Base-by-base conservation (phyloP, 2,797 vertebrate species). In the Hirundo rustica region DNA sequence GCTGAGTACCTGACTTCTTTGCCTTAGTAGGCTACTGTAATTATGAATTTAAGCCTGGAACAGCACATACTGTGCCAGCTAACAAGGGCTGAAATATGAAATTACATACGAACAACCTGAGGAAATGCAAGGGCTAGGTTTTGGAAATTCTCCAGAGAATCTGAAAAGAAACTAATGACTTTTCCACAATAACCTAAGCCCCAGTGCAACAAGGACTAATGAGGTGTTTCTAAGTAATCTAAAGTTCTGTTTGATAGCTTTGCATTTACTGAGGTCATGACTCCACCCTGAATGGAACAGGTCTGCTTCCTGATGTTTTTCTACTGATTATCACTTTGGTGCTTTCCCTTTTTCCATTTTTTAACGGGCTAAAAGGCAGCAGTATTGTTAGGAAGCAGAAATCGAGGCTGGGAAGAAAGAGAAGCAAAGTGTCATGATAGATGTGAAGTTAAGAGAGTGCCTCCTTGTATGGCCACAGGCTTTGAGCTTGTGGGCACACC, bases 151-250 rank as follows among this genome's bases (percentile, higher is more conserved):
- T 93, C 80, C 91, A 93, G 85, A 84, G 92, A 93, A 86, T 71
- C 48, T 96, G 89, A 96, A 94, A 93, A 84, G 76, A 88, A 95
- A 77, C 79, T 95, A 97, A 94, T 94, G 92, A 96, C 66, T 88
- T 95, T 94, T 94, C 93, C 92, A 93, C 79, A 95, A 53, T 94
- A 95, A 96, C 51, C 79, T 81, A 88, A 89, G 71, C 86, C 89
- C 89, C 88, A 86, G 51, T 67, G 79, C 81, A 87, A 84, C 80
- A 92, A 94, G 64, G 66, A 92, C 85, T 94, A 97, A 93, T 86
- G 83, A 93, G 73, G 74, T 73, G 67, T 95, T 96, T 91, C 79
- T 86, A 88, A 89, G 80, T 30, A 65, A 88, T 90, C 53, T 84
- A 79, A 93, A 91, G 73, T 85, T 94, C 76, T 70, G 38, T 90